Percentiles rank a stretch among this genome's conserved stretches.
Conservation (phyloP, 2,888 invertebrate species). For the Ecdyonurus torrentis region DNA sequence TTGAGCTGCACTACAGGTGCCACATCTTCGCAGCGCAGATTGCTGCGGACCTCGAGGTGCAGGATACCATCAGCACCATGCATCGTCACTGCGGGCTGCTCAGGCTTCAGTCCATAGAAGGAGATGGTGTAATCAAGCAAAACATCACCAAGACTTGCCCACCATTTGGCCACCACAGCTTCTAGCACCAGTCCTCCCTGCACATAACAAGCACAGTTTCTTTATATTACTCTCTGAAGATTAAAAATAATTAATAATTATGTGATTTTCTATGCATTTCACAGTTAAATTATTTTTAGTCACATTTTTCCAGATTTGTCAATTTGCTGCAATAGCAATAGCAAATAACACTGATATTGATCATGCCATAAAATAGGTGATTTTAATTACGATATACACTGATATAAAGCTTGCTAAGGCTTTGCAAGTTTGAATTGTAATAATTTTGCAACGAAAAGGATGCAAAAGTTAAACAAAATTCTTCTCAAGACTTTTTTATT, state of each 20-base stretch:
- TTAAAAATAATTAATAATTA: not conserved
- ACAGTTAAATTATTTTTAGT: not conserved
- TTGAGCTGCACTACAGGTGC: conserved; percentile 58
- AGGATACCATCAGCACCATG: conserved; percentile 59
- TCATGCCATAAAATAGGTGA: not conserved
- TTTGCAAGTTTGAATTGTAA: not conserved
- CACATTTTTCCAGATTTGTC: no score
- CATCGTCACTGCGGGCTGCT: conserved; percentile 45
- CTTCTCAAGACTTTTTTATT: not conserved
- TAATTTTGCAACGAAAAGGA: not conserved
- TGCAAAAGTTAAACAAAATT: not conserved
- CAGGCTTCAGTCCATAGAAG: conserved; percentile 68
- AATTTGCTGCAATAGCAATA: no score
- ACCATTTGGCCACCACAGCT: conserved; percentile 83
- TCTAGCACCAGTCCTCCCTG: conserved; percentile 68
- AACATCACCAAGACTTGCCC: conserved; percentile 77
- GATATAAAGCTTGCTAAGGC: not conserved
- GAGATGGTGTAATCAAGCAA: conserved; percentile 54
- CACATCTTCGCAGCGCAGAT: conserved; percentile 60
- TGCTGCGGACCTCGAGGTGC: conserved; percentile 46
- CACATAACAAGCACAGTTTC: conserved; percentile 9
- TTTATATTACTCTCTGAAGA: not conserved
- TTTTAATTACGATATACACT: not conserved
- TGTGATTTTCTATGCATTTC: not conserved
- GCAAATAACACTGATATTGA: no score